Base-by-base conservation (phyloP, 2,888 invertebrate species). In the Syrphus vitripennis region DNA sequence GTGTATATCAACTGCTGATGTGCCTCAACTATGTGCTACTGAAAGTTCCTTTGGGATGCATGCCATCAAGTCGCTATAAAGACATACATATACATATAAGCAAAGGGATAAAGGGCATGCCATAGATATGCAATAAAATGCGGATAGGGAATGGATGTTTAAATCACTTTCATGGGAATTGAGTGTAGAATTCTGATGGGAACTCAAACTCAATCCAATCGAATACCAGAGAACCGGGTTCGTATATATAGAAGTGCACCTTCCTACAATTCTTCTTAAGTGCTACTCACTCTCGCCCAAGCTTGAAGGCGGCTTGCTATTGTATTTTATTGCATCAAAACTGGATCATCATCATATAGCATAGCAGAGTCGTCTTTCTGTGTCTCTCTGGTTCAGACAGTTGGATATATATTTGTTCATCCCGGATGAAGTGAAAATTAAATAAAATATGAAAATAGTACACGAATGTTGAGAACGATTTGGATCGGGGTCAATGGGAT, bases 171-270 rank as follows among this genome's bases (percentile, higher is more conserved):
- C 72, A 40, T 67, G 72, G 45, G 71, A 80, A 75, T 80, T 76
- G 75, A 84, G 55, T 70, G 78, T 29, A 12, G 55, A 48, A 63
- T 65, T 53, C 61, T 69, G 50, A 50, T 50, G 76, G 72, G 59
- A 84, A 48, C 72, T 81, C 72, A 74, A 84, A 55, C 61, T 81
- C 69, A 81, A 86, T 86, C 63, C 77, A 77, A 81, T 81, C 77
- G 81, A 81, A 76, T 83, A 48, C 50, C 61, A 59, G 24, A 42
- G 76, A 71, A 69, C 61, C 72, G 69, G 48, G 3, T 34, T 10
- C 10, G 9, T 10, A 10, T 34, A 7, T n/a, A n/a, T n/a, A n/a
- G n/a, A n/a, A n/a, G n/a, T n/a, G n/a, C n/a, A n/a, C n/a, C n/a
- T n/a, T n/a, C n/a, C n/a, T 42, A n/a, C 7, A 21, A 67, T 59